Percentiles rank a stretch among this genome's conserved stretches.
Conservation (phyloP, 1,140 invertebrate species). For the Ostrea denselamellosa region DNA sequence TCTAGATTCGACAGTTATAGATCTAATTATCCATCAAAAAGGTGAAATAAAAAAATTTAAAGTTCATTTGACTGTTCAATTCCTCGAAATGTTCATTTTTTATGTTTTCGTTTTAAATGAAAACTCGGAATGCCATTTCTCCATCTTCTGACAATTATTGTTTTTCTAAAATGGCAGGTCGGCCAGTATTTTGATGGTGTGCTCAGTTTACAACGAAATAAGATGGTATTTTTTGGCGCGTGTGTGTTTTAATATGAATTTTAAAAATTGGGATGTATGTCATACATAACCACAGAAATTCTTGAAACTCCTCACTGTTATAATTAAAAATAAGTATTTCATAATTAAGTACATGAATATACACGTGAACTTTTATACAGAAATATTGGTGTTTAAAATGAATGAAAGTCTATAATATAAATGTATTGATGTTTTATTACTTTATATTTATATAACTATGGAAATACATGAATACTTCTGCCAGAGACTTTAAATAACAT, state of each 20-base stretch:
- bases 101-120: slow-evolving; percentile 1
- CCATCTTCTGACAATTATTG: slow-evolving; percentile 12
- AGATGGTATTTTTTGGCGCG: not conserved
- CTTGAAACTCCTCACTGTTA: not conserved
- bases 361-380: too few species aligned
- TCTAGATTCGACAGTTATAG: not conserved
- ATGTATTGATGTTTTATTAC: too few species aligned
- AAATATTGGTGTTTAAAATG: too few species aligned
- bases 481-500: too few species aligned
- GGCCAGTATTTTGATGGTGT: not conserved
- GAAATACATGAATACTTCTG: too few species aligned
- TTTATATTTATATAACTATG: too few species aligned
- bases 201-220: not conserved
- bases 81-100: not conserved
- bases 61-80: slow-evolving; percentile 18
- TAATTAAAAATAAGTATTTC: not conserved
- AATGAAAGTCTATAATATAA: too few species aligned
- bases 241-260: not conserved
- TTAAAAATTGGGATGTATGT: not conserved
- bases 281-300: not conserved
- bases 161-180: not conserved
- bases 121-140: not conserved
- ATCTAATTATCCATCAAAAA: not conserved
- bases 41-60: not conserved
- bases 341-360: too few species aligned